Percentiles rank a stretch among this genome's conserved stretches.
These are phyloP conservation scores for Autographa gamma DNA, from an alignment of 2,888 invertebrate genomes.

Conservation along the genomic window DNA sequence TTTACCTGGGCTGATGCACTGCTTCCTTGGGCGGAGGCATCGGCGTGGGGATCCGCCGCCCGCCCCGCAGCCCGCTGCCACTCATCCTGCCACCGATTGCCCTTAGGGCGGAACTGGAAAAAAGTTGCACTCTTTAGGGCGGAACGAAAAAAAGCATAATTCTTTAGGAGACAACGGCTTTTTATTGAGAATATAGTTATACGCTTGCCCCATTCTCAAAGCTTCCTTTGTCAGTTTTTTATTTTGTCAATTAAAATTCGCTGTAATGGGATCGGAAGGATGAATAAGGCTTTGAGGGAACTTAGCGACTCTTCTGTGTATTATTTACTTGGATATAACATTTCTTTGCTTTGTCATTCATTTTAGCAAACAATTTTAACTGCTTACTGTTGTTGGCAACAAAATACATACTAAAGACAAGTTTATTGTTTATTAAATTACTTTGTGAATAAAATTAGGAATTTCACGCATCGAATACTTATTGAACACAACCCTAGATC, in stretches of 20 bases:
- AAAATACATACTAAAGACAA: no score
- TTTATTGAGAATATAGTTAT: conserved; percentile 51
- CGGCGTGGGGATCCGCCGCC: conserved; percentile 83
- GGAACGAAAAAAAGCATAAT: conserved; percentile 69
- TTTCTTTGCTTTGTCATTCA: not conserved
- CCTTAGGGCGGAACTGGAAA: conserved; percentile 70
- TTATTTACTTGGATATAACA: not conserved
- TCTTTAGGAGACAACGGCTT: conserved; percentile 65
- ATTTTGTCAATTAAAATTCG: conserved; percentile 51
- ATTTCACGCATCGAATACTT: not conserved
- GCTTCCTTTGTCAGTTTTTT: conserved; percentile 42
- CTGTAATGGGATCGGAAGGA: conserved; percentile 19
- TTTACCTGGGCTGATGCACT: conserved; percentile 62
- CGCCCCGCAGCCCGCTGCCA: conserved; percentile 74
- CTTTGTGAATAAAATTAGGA: not conserved
- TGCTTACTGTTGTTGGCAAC: not conserved
- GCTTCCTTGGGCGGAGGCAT: conserved; percentile 81
- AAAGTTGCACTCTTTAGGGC: conserved; percentile 62
- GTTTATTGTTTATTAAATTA: not conserved
- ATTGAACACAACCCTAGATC: not conserved
- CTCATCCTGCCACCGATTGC: conserved; percentile 75
- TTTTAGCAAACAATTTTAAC: no score
- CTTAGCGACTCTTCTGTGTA: conserved; percentile 15
- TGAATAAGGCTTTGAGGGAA: conserved; percentile 13
- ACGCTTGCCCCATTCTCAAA: conserved; percentile 23